These are phyloP conservation scores for Drosophila varians DNA, from an alignment of 1,140 invertebrate species.

Conservation along the genomic window DNA sequence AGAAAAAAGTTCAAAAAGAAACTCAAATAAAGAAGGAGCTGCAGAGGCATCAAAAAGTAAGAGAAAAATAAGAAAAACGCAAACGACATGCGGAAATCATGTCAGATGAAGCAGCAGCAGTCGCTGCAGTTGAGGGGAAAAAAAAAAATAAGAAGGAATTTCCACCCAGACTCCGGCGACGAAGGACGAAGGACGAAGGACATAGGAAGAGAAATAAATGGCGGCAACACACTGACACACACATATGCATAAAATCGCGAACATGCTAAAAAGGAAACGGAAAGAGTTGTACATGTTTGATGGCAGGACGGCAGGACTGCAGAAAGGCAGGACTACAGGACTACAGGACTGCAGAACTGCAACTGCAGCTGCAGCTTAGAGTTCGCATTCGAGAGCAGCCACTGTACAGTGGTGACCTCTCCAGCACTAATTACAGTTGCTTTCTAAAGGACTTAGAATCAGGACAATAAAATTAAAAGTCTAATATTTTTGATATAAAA, in stretches of 20 bases:
- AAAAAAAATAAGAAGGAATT: no score
- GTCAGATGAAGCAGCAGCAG: slow-evolving; percentile 70
- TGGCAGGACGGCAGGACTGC: slow-evolving; percentile 40
- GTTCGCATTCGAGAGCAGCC: slow-evolving; percentile 18
- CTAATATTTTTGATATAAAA: no score
- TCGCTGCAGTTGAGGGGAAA: slow-evolving; percentile 31
- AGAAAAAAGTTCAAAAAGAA: slow-evolving; percentile 1
- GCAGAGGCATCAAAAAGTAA: background rate
- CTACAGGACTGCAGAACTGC: slow-evolving; percentile 18
- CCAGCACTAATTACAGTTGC: background rate
- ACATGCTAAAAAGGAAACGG: slow-evolving; percentile 67
- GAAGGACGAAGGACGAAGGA: slow-evolving; percentile 9
- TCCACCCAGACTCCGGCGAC: slow-evolving; percentile 18
- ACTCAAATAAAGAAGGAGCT: background rate
- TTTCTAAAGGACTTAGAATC: no score
- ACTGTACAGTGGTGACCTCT: slow-evolving; percentile 19
- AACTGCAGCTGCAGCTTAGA: slow-evolving; percentile 27
- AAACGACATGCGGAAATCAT: slow-evolving; percentile 81
- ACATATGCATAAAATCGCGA: slow-evolving; percentile 26
- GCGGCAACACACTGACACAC: slow-evolving; percentile 45
- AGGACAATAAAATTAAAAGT: no score
- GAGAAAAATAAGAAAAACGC: slow-evolving; percentile 59
- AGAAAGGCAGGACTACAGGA: no score
- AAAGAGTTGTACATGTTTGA: slow-evolving; percentile 71
- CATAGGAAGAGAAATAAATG: slow-evolving; percentile 75